phyloP scores from a whole-genome alignment of 2,797 vertebrate genomes.

The Hydrophis major region DNA sequence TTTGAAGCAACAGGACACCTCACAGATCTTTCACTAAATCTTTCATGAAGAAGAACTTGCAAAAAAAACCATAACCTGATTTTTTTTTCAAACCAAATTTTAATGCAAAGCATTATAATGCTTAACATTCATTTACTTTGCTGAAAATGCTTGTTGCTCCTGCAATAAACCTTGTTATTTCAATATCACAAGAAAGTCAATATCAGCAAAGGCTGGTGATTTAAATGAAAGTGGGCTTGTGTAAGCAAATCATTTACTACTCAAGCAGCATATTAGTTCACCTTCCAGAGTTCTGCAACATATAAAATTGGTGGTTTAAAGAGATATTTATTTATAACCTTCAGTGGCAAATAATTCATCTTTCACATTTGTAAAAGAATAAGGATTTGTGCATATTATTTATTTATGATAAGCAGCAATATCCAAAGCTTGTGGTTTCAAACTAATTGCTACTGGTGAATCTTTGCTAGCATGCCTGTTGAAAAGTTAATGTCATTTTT shows the following conservation, averaged over 20 bases:
- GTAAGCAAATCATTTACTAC: neutral
- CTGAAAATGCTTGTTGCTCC: neutral
- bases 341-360: conserved; percentile 11
- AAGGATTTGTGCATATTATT: neutral
- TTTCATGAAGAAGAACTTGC: neutral
- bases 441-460: neutral
- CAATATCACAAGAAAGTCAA: neutral
- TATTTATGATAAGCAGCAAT: neutral
- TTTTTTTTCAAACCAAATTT: conserved; percentile 14
- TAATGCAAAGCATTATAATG: neutral
- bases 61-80: neutral
- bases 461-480: neutral
- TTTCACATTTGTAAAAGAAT: neutral
- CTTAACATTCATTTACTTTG: conserved; percentile 1
- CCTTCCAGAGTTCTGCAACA: neutral
- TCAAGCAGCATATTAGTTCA: neutral
- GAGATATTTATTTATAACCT: conserved; percentile 5
- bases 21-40: neutral
- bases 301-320: neutral
- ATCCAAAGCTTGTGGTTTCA: neutral
- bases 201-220: neutral
- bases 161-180: conserved; percentile 13
- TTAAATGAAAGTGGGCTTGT: neutral
- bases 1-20: neutral
- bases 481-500: neutral